phyloP scores from a whole-genome alignment of 1,140 invertebrate species.

The Penaeus chinensis region DNA sequence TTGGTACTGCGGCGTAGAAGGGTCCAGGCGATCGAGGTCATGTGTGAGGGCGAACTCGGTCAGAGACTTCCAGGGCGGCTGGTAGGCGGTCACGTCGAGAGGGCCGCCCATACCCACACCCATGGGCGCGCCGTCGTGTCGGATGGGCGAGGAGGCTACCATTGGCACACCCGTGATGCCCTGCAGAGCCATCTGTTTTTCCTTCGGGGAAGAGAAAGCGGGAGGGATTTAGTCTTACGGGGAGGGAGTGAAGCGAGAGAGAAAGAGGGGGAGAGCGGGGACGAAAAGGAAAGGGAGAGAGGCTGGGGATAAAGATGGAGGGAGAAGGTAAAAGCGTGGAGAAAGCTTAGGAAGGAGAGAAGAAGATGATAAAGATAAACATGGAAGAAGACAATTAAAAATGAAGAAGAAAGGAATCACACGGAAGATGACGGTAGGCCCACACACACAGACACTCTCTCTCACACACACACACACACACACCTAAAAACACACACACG shows the following conservation, averaged over 20 bases:
- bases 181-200: constrained; percentile 66
- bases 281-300: background rate
- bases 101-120: constrained; percentile 68
- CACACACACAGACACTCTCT: too few species aligned
- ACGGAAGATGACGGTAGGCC: too few species aligned
- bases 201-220: constrained; percentile 33
- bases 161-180: constrained; percentile 89
- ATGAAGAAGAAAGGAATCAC: too few species aligned
- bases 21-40: constrained; percentile 87
- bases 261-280: constrained; percentile 4
- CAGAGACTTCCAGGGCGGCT: constrained; percentile 96
- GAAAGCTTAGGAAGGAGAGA: background rate
- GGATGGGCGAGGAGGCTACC: constrained; percentile 90
- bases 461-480: too few species aligned
- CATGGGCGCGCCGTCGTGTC: constrained; percentile 63
- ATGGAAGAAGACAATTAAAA: background rate
- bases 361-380: background rate
- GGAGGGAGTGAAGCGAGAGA: background rate
- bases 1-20: constrained; percentile 90
- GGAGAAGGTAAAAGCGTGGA: too few species aligned
- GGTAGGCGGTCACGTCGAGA: constrained; percentile 93
- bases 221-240: background rate
- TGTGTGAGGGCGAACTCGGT: constrained; percentile 94
- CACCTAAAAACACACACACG: background rate
- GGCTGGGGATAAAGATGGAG: background rate